Evolutionary conservation across 2,113 vertebrate genomes (phyloP), one percentile per base, ranked within the genome.

Genomic region (Limnothrissa miodon): DNA sequence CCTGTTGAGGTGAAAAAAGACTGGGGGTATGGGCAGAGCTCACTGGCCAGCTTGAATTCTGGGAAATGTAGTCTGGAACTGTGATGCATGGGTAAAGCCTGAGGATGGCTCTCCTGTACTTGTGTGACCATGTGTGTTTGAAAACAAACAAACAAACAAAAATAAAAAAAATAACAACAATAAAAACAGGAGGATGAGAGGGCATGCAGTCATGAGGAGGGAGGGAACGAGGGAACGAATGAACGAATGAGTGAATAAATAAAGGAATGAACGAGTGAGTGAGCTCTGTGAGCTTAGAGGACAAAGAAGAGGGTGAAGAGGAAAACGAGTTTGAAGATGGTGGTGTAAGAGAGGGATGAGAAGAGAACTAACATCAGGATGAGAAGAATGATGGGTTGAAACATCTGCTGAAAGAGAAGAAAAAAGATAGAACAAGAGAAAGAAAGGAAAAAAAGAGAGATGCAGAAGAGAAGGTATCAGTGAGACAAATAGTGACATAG

Each of bases 301-400:
- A 99, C 98, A 93, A 99, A 99, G 95, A 99, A 99, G 88, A 99
- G 97, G 90, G 97, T 95, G 79, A 95, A 95, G 91, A 99, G 97
- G 91, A 99, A 99, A 93, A 99, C 96, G 88, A 99, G 96, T 93
- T 98, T 99, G 94, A 99, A 99, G 96, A 99, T 98, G 90, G 98
- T 99, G 92, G 97, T 96, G 86, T 99, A 99, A 85, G 98, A 99
- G 92, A 99, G 97, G 83, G 98, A 99, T 90, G 98, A 99, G 96
- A 99, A 99, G 92, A 99, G 96, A 91, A 99, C 97, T 88, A 99
- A 97, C 85, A 99, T 98, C 95, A 99, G 98, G 94, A 99, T 99
- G 95, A 99, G 97, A 92, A 99, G 96, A 96, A 99, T 99, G 94
- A 99, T 98, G 90, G 98, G 98, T 96, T 99, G 98, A 95, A 99